Percentiles rank a stretch among this genome's conserved stretches.
Evolutionary conservation across 37 sponge, comb jelly and placozoan genomes (phyloP).

Genomic region (Chondrilla cf. caribensis): DNA sequence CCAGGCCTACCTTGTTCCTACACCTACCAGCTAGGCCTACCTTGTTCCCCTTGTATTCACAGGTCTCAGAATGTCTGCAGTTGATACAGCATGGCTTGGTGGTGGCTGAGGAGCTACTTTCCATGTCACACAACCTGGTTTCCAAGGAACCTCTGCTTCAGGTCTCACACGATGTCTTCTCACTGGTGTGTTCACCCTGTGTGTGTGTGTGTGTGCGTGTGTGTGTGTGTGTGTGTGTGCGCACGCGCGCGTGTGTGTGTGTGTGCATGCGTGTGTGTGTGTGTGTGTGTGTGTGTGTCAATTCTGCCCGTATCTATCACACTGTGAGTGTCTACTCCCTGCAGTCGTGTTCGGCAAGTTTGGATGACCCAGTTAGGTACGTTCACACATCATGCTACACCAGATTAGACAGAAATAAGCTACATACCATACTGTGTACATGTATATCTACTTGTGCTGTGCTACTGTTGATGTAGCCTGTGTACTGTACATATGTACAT

Average conservation of each 20-base stretch:
- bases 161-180: slow-evolving; percentile 19
- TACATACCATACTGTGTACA: too few species aligned
- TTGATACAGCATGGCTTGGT: not conserved
- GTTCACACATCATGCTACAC: too few species aligned
- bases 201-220: not conserved
- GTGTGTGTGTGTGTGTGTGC: not conserved
- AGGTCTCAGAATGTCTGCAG: slow-evolving; percentile 1
- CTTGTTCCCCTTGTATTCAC: not conserved
- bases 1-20: not conserved
- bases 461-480: too few species aligned
- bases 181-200: not conserved
- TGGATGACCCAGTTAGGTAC: slow-evolving; percentile 21
- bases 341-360: slow-evolving; percentile 13
- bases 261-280: not conserved
- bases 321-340: not conserved
- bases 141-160: slow-evolving; percentile 1
- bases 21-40: not conserved
- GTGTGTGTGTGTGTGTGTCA: not conserved
- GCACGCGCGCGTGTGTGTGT: not conserved
- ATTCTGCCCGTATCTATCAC: not conserved
- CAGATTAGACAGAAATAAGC: too few species aligned
- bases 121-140: slow-evolving; percentile 29
- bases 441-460: too few species aligned
- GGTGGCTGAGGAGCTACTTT: slow-evolving; percentile 45
- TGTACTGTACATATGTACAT: too few species aligned